Evolutionary conservation across 2,888 invertebrate species (phyloP), one percentile per base, ranked within the genome.

Genomic region (Drosophila rubida): DNA sequence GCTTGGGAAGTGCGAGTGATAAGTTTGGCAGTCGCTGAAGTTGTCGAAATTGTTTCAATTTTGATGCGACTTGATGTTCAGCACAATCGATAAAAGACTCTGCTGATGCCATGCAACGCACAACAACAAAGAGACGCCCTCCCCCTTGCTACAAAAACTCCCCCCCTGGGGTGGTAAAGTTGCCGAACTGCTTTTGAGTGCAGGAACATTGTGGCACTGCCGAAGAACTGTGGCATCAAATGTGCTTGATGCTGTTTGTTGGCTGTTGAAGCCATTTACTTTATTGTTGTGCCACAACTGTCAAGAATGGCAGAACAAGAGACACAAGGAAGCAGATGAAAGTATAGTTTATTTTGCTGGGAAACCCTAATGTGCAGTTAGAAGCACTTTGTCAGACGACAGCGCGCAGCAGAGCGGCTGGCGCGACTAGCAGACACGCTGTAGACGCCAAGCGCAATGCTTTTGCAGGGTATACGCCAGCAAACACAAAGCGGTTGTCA

Each of bases 341-440:
- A 8, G 35, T 2, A 39, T 45, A 42, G 42, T 61, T 37, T 68
- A 49, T 59, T 50, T 30, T 32, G 30, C 9, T 45, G 60, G 27
- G n/a, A 39, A 50, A 45, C 63, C 55, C 66, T 75, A 78, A 78
- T 80, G 74, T 80, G 64, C 74, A 67, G 66, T 70, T 70, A 67
- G 78, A 61, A 67, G 67, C 82, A 74, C 78, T 80, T 78, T 84
- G 81, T 74, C 75, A 70, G 62, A 49, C 65, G 37, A 48, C 58
- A 72, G 41, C 41, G 49, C 39, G 25, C 49, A 13, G 11, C 4
- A 37, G 50, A 11, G 13, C 4, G 27, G 6, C 13, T 8, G 16
- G 16, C 16, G 4, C 30, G 13, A 55, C 45, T 7, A 2, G 0
- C 13, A 46, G 25, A 19, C 62, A 41, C 50, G 45, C 67, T 71